Evolutionary conservation across 64 coral and sea anemone species (phyloP).

Genomic region (Orbicella faveolata): DNA sequence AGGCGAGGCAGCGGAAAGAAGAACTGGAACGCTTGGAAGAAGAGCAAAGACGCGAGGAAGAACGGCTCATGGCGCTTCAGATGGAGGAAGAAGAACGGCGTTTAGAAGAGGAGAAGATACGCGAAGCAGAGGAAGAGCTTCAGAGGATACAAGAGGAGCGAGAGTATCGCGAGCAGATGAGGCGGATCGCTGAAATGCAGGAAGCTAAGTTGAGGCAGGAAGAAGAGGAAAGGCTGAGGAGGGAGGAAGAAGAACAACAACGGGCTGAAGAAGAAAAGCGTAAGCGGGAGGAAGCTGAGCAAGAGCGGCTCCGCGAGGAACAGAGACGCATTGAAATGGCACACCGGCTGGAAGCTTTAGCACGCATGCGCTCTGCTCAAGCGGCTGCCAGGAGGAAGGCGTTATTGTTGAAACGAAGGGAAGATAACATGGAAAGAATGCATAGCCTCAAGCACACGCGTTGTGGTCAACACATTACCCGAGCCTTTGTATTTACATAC

Average conservation of each 20-base stretch:
- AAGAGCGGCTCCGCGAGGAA: constrained; percentile 53
- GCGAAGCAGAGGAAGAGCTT: constrained; percentile 90
- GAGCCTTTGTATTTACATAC: constrained; percentile 73
- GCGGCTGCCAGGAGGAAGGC: constrained; percentile 71
- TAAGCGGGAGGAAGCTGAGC: constrained; percentile 64
- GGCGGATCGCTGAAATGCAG: constrained; percentile 88
- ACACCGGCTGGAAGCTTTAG: constrained; percentile 69
- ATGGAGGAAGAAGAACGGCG: constrained; percentile 81
- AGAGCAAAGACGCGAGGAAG: constrained; percentile 76
- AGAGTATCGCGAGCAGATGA: constrained; percentile 88
- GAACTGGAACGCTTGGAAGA: constrained; percentile 80
- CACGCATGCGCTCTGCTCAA: constrained; percentile 72
- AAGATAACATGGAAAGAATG: constrained; percentile 77
- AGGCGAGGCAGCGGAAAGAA: constrained; percentile 54
- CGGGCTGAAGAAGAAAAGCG: constrained; percentile 72
- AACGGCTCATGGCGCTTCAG: constrained; percentile 47
- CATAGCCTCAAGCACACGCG: constrained; percentile 62
- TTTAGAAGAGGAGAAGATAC: constrained; percentile 79
- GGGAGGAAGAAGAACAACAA: constrained; percentile 74
- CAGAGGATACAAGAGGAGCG: constrained; percentile 81
- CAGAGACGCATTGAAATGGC: constrained; percentile 83
- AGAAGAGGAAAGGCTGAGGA: constrained; percentile 68
- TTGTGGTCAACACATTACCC: constrained; percentile 68
- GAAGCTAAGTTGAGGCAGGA: constrained; percentile 75
- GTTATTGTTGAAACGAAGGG: constrained; percentile 61